Conservation (phyloP, 2,888 invertebrate species). For the Sepioteuthis lessoniana region DNA sequence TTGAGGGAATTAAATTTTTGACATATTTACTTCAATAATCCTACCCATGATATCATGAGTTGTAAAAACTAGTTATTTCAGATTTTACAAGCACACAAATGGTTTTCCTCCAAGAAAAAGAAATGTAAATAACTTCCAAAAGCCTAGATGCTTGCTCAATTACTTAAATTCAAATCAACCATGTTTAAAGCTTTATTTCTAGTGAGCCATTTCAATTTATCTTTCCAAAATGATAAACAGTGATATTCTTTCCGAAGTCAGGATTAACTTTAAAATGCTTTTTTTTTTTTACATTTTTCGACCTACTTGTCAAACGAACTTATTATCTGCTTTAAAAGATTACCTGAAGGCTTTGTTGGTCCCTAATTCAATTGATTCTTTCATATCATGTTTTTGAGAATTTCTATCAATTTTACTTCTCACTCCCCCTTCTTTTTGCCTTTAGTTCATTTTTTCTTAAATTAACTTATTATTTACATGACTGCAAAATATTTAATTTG, state of each 20-base stretch:
- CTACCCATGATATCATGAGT: too few relatives aligned
- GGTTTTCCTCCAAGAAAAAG: too few relatives aligned
- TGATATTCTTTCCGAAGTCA: neutral
- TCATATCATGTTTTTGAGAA: neutral
- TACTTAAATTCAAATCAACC: neutral
- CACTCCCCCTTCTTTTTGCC: neutral
- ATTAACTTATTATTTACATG: neutral
- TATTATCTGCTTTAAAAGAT: neutral
- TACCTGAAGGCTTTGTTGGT: slow-evolving; percentile 10
- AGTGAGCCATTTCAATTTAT: neutral
- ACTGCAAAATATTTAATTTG: slow-evolving; percentile 23
- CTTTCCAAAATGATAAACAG: too few relatives aligned
- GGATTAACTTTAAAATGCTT: neutral
- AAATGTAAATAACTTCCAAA: neutral
- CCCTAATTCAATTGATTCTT: neutral
- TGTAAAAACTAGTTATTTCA: too few relatives aligned
- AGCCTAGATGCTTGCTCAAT: neutral
- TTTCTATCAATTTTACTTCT: too few relatives aligned
- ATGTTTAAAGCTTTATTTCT: neutral
- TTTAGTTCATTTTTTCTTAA: neutral
- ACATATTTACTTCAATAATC: too few relatives aligned
- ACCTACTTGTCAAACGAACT: neutral
- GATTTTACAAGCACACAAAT: too few relatives aligned
- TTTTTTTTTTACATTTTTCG: neutral
- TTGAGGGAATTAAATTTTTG: too few relatives aligned